phyloP scores from a whole-genome alignment of 2,888 invertebrate genomes.

The Metacarcinus magister region DNA sequence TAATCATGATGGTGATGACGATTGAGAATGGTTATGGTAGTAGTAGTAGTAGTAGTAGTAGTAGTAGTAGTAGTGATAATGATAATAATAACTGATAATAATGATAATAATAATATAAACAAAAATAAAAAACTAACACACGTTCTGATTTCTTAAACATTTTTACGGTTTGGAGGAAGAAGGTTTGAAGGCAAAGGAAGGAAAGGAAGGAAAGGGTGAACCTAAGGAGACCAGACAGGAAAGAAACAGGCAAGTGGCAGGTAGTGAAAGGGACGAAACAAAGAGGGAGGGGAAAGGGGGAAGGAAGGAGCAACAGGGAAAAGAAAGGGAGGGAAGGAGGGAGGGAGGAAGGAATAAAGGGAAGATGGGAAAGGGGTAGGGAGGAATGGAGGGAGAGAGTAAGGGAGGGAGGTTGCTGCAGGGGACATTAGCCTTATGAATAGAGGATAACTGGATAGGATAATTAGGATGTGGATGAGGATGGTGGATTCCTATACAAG shows the following conservation, averaged over 20 bases:
- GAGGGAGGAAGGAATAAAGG: background rate
- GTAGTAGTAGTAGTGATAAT: background rate
- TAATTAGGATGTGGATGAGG: background rate
- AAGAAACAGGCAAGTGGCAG: conserved; percentile 34
- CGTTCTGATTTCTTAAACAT: background rate
- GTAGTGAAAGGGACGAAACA: background rate
- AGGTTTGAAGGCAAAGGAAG: background rate
- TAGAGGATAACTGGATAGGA: background rate
- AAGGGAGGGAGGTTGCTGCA: background rate
- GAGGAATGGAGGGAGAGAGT: background rate
- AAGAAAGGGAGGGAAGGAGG: background rate
- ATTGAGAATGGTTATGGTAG: too few relatives aligned
- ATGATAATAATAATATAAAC: background rate
- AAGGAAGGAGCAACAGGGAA: background rate
- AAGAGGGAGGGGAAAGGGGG: background rate
- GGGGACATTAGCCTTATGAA: background rate
- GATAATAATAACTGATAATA: too few relatives aligned
- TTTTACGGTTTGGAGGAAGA: background rate
- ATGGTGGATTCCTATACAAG: background rate
- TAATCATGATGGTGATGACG: background rate
- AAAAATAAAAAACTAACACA: background rate
- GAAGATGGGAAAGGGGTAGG: background rate
- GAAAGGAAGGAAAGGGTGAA: background rate
- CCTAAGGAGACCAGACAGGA: background rate
- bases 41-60: background rate